Evolutionary conservation across 2,113 vertebrate genomes (phyloP).

Genomic region (Gallinago jamesoni): DNA sequence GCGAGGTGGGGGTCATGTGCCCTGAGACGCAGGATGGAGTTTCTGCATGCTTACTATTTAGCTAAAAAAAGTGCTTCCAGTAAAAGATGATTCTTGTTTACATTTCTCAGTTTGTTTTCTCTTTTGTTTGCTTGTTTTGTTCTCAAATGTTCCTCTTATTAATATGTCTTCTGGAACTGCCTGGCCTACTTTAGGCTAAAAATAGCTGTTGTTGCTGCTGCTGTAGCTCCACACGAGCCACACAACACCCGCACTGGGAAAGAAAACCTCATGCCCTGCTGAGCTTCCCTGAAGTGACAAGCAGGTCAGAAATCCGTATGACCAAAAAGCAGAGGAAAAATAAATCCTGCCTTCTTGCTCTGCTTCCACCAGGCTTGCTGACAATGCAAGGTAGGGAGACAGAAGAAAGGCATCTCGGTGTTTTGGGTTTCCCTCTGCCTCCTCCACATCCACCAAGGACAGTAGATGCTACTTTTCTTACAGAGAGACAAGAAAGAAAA

Average conservation of each 20-base stretch:
- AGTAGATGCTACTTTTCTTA: background rate
- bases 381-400: background rate
- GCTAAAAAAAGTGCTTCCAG: background rate
- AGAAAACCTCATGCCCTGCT: slow-evolving; percentile 3
- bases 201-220: slow-evolving; percentile 50
- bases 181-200: slow-evolving; percentile 67
- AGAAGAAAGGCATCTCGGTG: background rate
- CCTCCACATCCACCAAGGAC: background rate
- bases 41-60: background rate
- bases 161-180: slow-evolving; percentile 45
- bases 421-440: background rate
- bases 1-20: background rate
- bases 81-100: background rate
- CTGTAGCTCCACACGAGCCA: slow-evolving; percentile 4
- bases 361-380: background rate
- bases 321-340: background rate
- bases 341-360: background rate
- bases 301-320: background rate
- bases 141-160: slow-evolving; percentile 49
- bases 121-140: slow-evolving; percentile 18
- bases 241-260: background rate
- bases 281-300: background rate
- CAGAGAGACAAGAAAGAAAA: background rate
- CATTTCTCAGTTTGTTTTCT: background rate
- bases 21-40: background rate